Conservation (phyloP, 1,140 invertebrate genomes). For the Rhagoletis zephyria region DNA sequence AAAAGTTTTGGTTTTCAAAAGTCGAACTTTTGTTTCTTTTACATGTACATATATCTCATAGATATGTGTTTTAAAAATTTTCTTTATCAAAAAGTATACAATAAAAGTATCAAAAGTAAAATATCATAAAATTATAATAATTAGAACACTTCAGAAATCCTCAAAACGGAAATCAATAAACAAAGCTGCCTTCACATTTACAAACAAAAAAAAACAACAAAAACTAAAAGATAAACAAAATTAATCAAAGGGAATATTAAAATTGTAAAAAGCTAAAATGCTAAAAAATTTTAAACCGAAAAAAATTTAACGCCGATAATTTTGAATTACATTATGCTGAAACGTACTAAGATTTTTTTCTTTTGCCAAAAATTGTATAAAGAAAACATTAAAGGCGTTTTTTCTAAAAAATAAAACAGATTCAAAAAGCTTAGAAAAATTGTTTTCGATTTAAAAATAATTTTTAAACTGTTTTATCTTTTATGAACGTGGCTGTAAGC, state of each 20-base stretch:
- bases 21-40: slow-evolving; percentile 50
- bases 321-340: too few species aligned
- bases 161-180: slow-evolving; percentile 72
- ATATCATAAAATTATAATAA: slow-evolving; percentile 45
- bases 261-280: slow-evolving; percentile 64
- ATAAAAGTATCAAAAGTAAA: slow-evolving; percentile 48
- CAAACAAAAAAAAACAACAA: slow-evolving; percentile 60
- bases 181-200: slow-evolving; percentile 73
- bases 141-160: slow-evolving; percentile 61
- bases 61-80: slow-evolving; percentile 24
- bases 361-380: not conserved
- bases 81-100: not conserved
- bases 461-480: too few species aligned
- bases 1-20: not conserved
- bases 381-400: too few species aligned
- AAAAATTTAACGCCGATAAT: slow-evolving; percentile 14
- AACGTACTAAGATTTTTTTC: not conserved
- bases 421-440: too few species aligned
- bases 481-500: not conserved
- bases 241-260: slow-evolving; percentile 53
- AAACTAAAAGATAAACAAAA: slow-evolving; percentile 59
- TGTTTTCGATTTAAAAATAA: too few species aligned
- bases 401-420: too few species aligned
- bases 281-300: slow-evolving; percentile 51
- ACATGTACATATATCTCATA: slow-evolving; percentile 52